Evolutionary conservation across 2,888 invertebrate genomes (phyloP), one percentile per base, ranked within the genome.

Genomic region (Nymphalis c-album): DNA sequence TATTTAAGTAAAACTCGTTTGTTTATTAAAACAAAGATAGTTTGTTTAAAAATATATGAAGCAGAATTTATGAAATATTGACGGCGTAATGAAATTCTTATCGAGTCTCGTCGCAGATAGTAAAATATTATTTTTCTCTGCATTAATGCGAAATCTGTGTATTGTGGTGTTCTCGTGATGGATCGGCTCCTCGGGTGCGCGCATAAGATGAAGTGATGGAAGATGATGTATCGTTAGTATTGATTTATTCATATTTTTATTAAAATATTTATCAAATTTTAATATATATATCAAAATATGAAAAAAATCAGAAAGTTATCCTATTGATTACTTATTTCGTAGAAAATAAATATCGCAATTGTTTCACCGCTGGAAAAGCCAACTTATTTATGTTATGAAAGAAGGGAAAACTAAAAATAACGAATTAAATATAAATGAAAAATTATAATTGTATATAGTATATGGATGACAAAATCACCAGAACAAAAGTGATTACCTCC

Each of bases 81-180:
- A 71, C 69, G 69, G 72, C 69, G 64, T 84, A 84, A 85, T 84
- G 81, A 83, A 83, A 80, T 84, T 81, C 80, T 81, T 85, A 83
- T 85, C 83, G 74, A 65, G 71, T 69, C 72, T 72, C 71, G 67
- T 40, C 40, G 60, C 67, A 69, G 71, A 67, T 66, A 57, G 64
- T 61, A 71, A 83, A 85, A 85, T 85, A 85, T 82, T 82, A 84
- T 85, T 86, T 78, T 62, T 60, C 72, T 73, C 74, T 73, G 60
- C 69, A 84, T 86, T 88, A 88, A 88, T 88, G 88, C 80, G 79
- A 84, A 85, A 85, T 79, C 82, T 83, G 84, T 88, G 87, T 88
- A 86, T 86, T 87, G 84, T 86, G 79, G 77, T 76, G 64, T 35
- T 60, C 61, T 63, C 79, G 77, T 87, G 87, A 88, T 85, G 83